Conservation (phyloP, 2,113 vertebrate genomes). For the Paracanthobrama guichenoti region DNA sequence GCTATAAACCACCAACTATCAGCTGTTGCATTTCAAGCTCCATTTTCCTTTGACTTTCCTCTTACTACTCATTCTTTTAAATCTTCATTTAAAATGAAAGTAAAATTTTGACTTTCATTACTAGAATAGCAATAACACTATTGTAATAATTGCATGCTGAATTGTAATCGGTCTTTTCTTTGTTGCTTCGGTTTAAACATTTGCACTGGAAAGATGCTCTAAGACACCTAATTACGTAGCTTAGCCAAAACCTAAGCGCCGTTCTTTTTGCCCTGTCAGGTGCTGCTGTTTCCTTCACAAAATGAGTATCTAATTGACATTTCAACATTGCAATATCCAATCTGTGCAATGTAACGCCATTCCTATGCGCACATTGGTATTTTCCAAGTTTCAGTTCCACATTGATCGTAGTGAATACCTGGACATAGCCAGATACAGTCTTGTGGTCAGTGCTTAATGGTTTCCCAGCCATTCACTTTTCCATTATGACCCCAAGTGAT, state of each 20-base stretch:
- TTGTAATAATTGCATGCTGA: not conserved
- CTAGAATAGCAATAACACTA: too few relatives aligned
- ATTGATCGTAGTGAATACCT: not conserved
- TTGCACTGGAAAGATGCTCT: not conserved
- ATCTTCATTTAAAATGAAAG: not conserved
- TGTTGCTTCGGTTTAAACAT: not conserved
- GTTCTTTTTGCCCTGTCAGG: not conserved
- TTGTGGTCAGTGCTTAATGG: not conserved
- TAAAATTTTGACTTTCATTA: too few relatives aligned
- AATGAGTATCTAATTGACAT: not conserved
- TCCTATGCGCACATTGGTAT: not conserved
- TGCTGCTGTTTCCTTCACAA: not conserved
- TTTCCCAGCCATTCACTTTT: not conserved
- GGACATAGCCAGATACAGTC: not conserved
- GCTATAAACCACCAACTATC: not conserved
- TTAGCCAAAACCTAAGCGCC: too few relatives aligned
- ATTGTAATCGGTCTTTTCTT: not conserved
- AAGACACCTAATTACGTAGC: not conserved
- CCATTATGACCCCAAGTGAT: not conserved
- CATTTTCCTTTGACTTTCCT: not conserved
- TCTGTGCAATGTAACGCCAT: not conserved
- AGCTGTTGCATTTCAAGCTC: not conserved
- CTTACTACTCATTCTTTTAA: not conserved
- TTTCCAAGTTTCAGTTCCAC: not conserved
- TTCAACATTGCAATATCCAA: not conserved